Evolutionary conservation across 1,140 invertebrate species (phyloP), one percentile per base, ranked within the genome.

Genomic region (Brachionus rubens): DNA sequence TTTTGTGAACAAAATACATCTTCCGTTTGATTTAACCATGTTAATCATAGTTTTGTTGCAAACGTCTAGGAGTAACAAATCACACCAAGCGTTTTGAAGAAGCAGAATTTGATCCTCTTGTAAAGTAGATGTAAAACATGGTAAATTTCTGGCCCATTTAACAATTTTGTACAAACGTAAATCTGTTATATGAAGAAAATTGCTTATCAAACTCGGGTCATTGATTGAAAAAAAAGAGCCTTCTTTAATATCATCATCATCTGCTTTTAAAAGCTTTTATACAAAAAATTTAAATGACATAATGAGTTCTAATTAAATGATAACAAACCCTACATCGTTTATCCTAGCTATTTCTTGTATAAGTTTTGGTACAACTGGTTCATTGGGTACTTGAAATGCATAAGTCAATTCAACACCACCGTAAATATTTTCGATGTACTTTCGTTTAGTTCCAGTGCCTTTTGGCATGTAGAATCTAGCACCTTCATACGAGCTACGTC

Each of bases 71-170:
- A 96, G 87, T 75, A 98, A 84, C 65, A 98, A 84, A 84, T 98
- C 94, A 84, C 93, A 96, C 94, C 94, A 98, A 47, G 93, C 94
- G 84, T 97, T 97, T 79, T 97, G 95, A 43, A 98, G 88, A 78
- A 98, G 85, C 80, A 93, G 91, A 77, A 96, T 97, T 86, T 97
- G 94, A 87, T 98, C 94, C 85, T 96, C 93, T 80, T 59, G 36
- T 76, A 83, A 81, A 16, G 80, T 36, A 7, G 67, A 41, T 46
- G 94, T 93, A 83, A 98, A 97, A 3, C 97, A 88, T 10, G 94
- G 94, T 81, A 98, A 85, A 84, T 93, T 95, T 83, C 97, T 93
- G 85, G 94, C 96, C 95, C 95, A 98, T 82, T 96, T 94, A 68
- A 98, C 95, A 79, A 98, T 94, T 86, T 96, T 96, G 83, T 97